Base-by-base conservation (phyloP, 37 sponge, comb jelly and placozoan species). In the Bolinopsis microptera region DNA sequence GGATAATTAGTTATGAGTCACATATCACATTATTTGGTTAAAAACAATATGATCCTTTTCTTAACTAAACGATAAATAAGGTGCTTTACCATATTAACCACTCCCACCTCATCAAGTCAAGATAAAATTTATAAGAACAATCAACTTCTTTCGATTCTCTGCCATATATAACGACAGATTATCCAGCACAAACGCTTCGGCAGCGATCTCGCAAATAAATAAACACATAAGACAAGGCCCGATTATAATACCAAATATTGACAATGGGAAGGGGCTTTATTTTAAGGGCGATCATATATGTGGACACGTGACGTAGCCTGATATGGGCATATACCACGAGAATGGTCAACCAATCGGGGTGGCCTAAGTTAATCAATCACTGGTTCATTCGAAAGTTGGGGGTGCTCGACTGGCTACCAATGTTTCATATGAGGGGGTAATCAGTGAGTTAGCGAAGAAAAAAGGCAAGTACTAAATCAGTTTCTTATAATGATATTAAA, bases 381-480 rank as follows among this genome's bases (percentile, higher is more conserved):
- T 32, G 80, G 33, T 77, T 77, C 80, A 77, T 13, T 32, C 80
- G 80, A 77, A 77, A 77, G 32, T 27, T 77, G 33, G 13, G 61
- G 80, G 33, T 32, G 80, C 33, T 34, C 36, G 80, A 32, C 9
- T 36, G 80, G 32, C 80, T 77, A 77, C 80, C 80, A 77, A 77
- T 34, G 80, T 77, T 77, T 77, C 80, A 77, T 34, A 48, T 48
- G 61, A 34, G 80, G 80, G 80, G 80, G 80, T 77, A 77, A 77
- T 77, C 80, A 77, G 80, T 16, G 80, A 32, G 61, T 48, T 48
- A 16, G 13, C 80, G 27, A 77, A 77, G 33, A 77, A 32, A 77
- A 77, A 77, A 32, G 80, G 33, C 27, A 77, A 27, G 80, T 77
- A 77, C 80, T 77, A 77, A 77, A 77, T 77, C 80, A 77, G 80